Evolutionary conservation across 1,140 invertebrate genomes (phyloP).

Genomic region (Drosophila aff.): DNA sequence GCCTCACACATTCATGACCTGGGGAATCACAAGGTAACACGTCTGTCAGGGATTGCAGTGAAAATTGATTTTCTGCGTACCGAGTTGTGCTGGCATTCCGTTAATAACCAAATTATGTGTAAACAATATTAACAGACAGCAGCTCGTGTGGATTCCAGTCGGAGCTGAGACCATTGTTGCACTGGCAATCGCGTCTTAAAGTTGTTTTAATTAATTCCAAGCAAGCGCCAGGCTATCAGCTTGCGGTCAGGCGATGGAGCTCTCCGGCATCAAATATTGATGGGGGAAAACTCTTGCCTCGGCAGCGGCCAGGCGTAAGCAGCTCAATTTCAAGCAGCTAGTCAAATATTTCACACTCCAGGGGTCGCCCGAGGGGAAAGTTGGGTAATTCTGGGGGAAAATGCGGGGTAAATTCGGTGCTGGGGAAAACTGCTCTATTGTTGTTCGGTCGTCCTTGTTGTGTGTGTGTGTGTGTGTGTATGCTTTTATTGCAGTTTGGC

Average conservation of each 20-base stretch:
- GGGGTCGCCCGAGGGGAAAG: slow-evolving; percentile 8
- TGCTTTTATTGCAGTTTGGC: slow-evolving; percentile 71
- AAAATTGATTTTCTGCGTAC: slow-evolving; percentile 70
- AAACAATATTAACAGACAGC: slow-evolving; percentile 54
- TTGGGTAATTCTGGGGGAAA: background rate
- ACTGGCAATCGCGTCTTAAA: slow-evolving; percentile 22
- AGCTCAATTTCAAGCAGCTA: slow-evolving; percentile 50
- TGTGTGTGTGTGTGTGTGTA: slow-evolving; percentile 36
- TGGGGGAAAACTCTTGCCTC: slow-evolving; percentile 28
- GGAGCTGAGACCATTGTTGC: background rate
- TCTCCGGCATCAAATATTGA: slow-evolving; percentile 29
- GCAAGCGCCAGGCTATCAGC: slow-evolving; percentile 37
- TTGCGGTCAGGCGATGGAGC: slow-evolving; percentile 32
- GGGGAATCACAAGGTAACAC: slow-evolving; percentile 30
- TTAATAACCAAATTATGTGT: slow-evolving; percentile 69
- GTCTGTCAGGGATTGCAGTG: slow-evolving; percentile 63
- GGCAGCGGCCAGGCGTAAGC: slow-evolving; percentile 39
- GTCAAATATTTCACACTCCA: slow-evolving; percentile 50
- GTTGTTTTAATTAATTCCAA: slow-evolving; percentile 55
- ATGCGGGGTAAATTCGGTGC: background rate
- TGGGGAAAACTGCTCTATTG: slow-evolving; percentile 25
- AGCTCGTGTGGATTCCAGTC: slow-evolving; percentile 5
- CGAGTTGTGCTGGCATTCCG: slow-evolving; percentile 40
- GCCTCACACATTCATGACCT: slow-evolving; percentile 19
- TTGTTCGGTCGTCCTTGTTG: slow-evolving; percentile 13